These are phyloP conservation scores for Lindbergichthys nudifrons DNA, from an alignment of 2,797 vertebrate species.

Conservation along the genomic window DNA sequence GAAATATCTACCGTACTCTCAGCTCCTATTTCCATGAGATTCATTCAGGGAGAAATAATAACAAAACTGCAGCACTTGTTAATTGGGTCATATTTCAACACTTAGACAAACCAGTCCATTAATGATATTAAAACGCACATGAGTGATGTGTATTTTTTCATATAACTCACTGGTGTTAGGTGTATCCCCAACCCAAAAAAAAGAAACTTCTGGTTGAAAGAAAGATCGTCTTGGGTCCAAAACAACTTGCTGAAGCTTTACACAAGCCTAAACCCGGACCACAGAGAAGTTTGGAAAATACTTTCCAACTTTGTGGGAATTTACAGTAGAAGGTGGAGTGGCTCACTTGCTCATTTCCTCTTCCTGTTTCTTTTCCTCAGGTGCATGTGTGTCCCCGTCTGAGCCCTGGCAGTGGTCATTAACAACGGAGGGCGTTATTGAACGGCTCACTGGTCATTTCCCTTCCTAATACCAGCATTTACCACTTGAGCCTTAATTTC, in stretches of 20 bases:
- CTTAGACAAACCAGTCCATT: conserved; percentile 61
- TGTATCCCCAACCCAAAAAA: conserved; percentile 26
- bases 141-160: conserved; percentile 52
- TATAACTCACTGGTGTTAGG: conserved; percentile 10
- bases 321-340: conserved; percentile 55
- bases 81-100: conserved; percentile 79
- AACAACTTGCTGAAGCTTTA: conserved; percentile 45
- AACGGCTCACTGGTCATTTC: conserved; percentile 91
- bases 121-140: conserved; percentile 59
- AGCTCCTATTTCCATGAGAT: conserved; percentile 72
- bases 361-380: conserved; percentile 79
- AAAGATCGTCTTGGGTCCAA: conserved; percentile 35
- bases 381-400: conserved; percentile 82
- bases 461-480: conserved; percentile 90
- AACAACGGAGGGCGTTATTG: conserved; percentile 89
- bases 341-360: conserved; percentile 70
- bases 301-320: conserved; percentile 55
- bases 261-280: conserved; percentile 1
- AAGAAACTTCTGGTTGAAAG: neutral
- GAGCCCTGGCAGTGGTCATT: conserved; percentile 91
- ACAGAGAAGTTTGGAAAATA: conserved; percentile 29
- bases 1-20: conserved; percentile 73
- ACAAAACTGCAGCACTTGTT: conserved; percentile 73
- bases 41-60: conserved; percentile 78
- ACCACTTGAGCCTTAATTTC: conserved; percentile 90